Evolutionary conservation across 1,140 invertebrate species (phyloP).

Genomic region (Scaptomyza pallida): DNA sequence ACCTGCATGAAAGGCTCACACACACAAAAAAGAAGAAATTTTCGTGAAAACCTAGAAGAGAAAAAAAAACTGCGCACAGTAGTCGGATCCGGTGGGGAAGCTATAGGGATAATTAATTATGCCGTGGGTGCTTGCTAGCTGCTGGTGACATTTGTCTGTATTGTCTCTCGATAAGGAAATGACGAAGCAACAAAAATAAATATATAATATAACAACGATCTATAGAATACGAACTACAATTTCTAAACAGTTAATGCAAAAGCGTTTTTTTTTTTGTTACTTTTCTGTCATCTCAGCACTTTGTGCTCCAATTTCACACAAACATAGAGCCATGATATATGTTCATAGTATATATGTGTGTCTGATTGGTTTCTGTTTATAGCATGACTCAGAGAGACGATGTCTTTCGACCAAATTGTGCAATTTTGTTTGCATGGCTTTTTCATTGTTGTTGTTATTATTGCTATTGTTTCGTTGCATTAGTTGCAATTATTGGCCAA

Average conservation of each 20-base stretch:
- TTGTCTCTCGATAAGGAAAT: constrained; percentile 73
- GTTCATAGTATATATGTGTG: background rate
- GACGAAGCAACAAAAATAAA: constrained; percentile 58
- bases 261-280: too few relatives aligned
- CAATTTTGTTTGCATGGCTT: constrained; percentile 55
- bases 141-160: constrained; percentile 64
- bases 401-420: constrained; percentile 70
- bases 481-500: constrained; percentile 77
- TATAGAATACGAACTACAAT: constrained; percentile 29
- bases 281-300: constrained; percentile 62
- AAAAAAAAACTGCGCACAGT: constrained; percentile 19
- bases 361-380: constrained; percentile 38
- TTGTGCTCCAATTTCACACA: constrained; percentile 44
- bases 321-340: constrained; percentile 35
- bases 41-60: constrained; percentile 8
- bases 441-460: too few relatives aligned
- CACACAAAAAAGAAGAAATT: background rate
- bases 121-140: constrained; percentile 23
- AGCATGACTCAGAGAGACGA: constrained; percentile 57
- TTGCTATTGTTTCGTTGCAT: constrained; percentile 52
- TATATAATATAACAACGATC: constrained; percentile 3
- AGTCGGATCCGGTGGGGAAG: constrained; percentile 25
- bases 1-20: constrained; percentile 56
- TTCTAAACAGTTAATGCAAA: constrained; percentile 41
- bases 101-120: constrained; percentile 77